Conservation (phyloP, 2,888 invertebrate species). For the Petrophora chlorosata region DNA sequence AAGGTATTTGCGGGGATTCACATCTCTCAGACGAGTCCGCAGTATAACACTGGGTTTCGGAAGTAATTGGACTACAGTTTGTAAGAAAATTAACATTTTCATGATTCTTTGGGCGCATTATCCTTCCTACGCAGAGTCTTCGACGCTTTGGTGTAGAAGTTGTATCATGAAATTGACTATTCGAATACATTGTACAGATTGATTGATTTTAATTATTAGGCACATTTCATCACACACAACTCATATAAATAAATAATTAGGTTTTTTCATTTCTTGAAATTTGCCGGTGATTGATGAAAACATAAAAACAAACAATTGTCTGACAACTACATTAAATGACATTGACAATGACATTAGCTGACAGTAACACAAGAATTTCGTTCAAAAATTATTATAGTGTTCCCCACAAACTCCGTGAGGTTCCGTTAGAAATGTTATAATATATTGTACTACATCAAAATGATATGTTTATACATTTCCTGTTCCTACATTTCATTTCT, state of each 20-base stretch:
- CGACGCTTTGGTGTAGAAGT: slow-evolving; percentile 71
- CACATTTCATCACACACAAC: background rate
- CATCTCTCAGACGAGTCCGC: slow-evolving; percentile 41
- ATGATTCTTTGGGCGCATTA: slow-evolving; percentile 42
- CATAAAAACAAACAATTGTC: too few species aligned
- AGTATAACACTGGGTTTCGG: slow-evolving; percentile 33
- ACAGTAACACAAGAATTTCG: too few species aligned
- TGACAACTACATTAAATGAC: too few species aligned
- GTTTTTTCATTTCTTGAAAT: too few species aligned
- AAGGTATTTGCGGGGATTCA: slow-evolving; percentile 71
- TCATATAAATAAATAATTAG: background rate
- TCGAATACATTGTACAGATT: slow-evolving; percentile 48
- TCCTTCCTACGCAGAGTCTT: slow-evolving; percentile 57
- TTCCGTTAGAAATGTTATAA: too few species aligned
- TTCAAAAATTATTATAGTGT: too few species aligned
- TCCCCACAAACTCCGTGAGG: too few species aligned
- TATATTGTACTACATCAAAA: too few species aligned
- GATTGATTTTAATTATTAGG: background rate
- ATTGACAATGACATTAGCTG: too few species aligned
- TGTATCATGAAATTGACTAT: slow-evolving; percentile 36
- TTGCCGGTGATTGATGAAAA: too few species aligned
- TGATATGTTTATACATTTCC: too few species aligned
- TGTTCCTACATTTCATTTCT: too few species aligned
- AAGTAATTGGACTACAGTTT: slow-evolving; percentile 48
- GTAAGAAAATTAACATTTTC: slow-evolving; percentile 29